These are phyloP conservation scores for Eutolmus rufibarbis DNA, from an alignment of 2,888 invertebrate genomes.

Conservation along the genomic window DNA sequence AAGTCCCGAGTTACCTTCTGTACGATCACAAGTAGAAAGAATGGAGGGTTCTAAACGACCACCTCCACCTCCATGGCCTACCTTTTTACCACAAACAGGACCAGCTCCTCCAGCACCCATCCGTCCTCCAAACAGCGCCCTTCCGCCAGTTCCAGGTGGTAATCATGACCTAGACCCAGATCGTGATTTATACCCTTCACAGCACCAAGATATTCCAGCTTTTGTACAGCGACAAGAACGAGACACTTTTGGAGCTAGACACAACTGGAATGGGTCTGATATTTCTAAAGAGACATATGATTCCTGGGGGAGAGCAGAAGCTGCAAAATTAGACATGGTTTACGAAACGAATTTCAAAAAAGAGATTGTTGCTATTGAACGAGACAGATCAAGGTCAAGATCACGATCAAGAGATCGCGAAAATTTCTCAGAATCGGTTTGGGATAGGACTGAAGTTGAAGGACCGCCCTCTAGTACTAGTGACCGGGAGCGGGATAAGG, in stretches of 20 bases:
- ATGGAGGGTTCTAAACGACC: conserved; percentile 67
- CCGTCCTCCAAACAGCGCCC: conserved; percentile 65
- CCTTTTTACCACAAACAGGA: conserved; percentile 69
- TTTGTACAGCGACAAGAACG: conserved; percentile 76
- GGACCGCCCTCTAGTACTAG: conserved; percentile 62
- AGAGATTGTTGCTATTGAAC: conserved; percentile 56
- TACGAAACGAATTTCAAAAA: conserved; percentile 60
- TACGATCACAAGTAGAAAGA: conserved; percentile 67
- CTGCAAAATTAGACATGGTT: conserved; percentile 61
- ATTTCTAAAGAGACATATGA: conserved; percentile 56
- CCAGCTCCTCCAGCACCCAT: conserved; percentile 69
- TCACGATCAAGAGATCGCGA: conserved; percentile 62
- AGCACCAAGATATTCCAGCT: conserved; percentile 61
- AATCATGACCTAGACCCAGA: conserved; percentile 55
- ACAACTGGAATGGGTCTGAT: conserved; percentile 66
- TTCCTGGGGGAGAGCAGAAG: conserved; percentile 64
- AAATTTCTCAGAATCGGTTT: conserved; percentile 62
- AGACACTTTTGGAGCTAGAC: conserved; percentile 77
- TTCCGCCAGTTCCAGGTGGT: conserved; percentile 69
- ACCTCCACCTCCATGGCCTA: conserved; percentile 72
- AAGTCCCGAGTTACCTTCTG: conserved; percentile 57
- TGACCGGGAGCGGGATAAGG: conserved; percentile 61
- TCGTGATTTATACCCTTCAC: conserved; percentile 49
- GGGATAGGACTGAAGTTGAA: conserved; percentile 63
- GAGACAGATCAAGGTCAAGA: conserved; percentile 61